Base-by-base conservation (phyloP, 2,888 invertebrate genomes). In the Tenthredo scrophulariae region DNA sequence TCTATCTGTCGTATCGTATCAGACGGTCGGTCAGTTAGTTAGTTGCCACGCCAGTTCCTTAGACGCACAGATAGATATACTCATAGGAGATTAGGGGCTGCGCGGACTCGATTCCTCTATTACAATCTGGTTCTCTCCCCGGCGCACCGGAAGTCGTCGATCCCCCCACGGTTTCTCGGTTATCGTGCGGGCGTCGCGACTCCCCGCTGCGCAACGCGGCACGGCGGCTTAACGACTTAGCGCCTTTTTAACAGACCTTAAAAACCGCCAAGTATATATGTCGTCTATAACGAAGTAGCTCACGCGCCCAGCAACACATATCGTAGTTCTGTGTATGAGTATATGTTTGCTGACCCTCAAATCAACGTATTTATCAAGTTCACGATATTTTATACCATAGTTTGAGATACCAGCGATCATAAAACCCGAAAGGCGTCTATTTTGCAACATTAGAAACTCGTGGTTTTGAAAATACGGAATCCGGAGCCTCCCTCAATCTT, bases 181-280 rank as follows among this genome's bases (percentile, higher is more conserved):
- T 74, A 74, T 74, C 72, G 29, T 29, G n/a, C 72, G 72, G 43
- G 13, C 72, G 72, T 74, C 43, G 72, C 43, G 33, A 67, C 67
- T 67, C 67, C 67, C 33, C 67, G 33, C 67, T 62, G 67, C 67
- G 29, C 67, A 18, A 33, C 15, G 26, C 26, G 6, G 7, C 70
- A 6, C 33, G 33, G 9, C 37, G 13, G 43, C 72, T 43, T 43
- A 67, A 74, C 72, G 72, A 74, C 72, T 74, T 74, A 18, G 72
- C 72, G 72, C 72, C 72, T 74, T 43, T 40, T 43, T n/a, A 13
- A 74, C 72, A 26, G 72, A 43, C 22, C 7, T 43, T 43, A 40
- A 40, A 43, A n/a, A 43, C 22, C 22, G 43, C 4, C 70, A 70
- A 62, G 62, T 62, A 2, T 62, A 2, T 62, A 26, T 15, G n/a